Conservation (phyloP, 35 echinoderm and acorn worm species). For the Apostichopus californicus region DNA sequence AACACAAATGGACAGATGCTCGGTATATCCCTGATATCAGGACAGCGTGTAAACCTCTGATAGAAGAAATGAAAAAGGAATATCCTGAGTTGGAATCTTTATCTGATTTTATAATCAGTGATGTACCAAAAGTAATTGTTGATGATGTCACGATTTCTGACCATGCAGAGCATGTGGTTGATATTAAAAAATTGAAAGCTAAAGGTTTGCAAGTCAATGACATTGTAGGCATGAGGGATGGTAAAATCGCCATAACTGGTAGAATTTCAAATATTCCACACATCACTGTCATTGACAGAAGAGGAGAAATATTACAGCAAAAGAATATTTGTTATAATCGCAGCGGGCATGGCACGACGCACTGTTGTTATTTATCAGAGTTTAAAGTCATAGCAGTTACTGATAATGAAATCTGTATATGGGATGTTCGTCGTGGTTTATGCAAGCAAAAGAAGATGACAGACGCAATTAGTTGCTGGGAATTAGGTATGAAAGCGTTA, state of each 20-base stretch:
- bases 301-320: neutral
- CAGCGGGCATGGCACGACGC: too few relatives aligned
- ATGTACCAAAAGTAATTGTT: neutral
- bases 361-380: neutral
- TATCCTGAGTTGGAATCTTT: neutral
- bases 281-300: neutral
- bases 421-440: neutral
- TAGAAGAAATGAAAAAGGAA: slow-evolving; percentile 11
- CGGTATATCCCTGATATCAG: neutral
- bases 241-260: neutral
- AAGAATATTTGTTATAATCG: neutral
- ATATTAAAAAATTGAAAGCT: neutral
- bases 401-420: neutral
- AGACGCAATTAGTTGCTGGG: neutral
- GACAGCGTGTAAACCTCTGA: neutral
- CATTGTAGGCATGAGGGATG: neutral
- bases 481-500: neutral
- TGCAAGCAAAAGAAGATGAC: neutral
- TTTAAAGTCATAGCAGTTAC: neutral
- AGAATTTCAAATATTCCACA: neutral
- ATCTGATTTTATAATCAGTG: neutral
- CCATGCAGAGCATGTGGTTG: neutral
- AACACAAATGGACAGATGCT: neutral
- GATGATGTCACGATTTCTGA: neutral
- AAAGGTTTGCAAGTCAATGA: neutral